Base-by-base conservation (phyloP, 2,113 vertebrate genomes). In the Oriolus oriolus region DNA sequence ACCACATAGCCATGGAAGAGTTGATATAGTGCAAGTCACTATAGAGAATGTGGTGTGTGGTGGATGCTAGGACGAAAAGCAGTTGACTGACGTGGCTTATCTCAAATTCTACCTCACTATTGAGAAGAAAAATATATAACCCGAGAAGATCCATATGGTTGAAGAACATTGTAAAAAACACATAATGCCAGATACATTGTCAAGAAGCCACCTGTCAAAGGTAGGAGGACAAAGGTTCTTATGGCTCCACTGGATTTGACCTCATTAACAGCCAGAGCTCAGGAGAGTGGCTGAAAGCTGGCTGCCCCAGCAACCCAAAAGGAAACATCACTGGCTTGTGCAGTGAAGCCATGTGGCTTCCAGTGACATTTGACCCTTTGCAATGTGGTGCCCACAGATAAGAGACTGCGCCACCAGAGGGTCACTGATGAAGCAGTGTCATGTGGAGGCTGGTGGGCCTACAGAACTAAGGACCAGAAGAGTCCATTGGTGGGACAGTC, bases 351-450 rank as follows among this genome's bases (percentile, higher is more conserved):
- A 59, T 2, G 31, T 45, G 44, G 8, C 41, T 80, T 68, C 22
- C 57, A 53, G 49, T 18, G 49, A 11, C 63, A 14, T 28, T 68
- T 1, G 6, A 21, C 7, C 30, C 39, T 70, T 49, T 42, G 37
- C 33, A 56, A 11, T 6, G 24, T 37, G 35, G 26, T 66, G 28
- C 31, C 21, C 19, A 26, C 9, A 68, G n/a, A 16, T 3, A 14
- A 44, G 56, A n/a, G 39, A 21, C 22, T 1, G 6, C 24, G 27
- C 16, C 27, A 17, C n/a, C 33, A 80, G 53, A 13, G 28, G 37
- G 21, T 8, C 0, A 0, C 13, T 66, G 31, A 14, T 30, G 15
- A 57, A 79, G 21, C 1, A 1, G 1, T 19, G 24, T 27, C 33
- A 3, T n/a, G n/a, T n/a, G n/a, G n/a, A n/a, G n/a, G n/a, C n/a